Evolutionary conservation across 2,797 vertebrate species (phyloP), one percentile per base, ranked within the genome.

Genomic region (Myotis daubentonii): DNA sequence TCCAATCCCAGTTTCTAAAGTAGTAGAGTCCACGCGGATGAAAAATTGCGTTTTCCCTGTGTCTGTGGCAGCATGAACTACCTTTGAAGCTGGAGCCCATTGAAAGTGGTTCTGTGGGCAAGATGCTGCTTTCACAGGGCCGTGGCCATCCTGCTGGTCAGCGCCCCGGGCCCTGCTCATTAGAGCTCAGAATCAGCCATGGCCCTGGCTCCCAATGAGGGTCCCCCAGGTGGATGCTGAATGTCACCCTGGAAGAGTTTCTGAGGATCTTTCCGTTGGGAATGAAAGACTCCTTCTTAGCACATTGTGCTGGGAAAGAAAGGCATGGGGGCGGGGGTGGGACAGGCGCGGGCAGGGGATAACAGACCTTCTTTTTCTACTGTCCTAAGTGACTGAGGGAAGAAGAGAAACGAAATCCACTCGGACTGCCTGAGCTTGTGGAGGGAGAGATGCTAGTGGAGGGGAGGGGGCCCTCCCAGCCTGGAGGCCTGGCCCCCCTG

Each of bases 101-200:
- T 90, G 94, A 60, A 87, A 70, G 38, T 57, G 76, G 83, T 51
- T 95, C 47, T n/a, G 0, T 38, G 23, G 79, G 91, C 51, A 92
- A 74, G 85, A 66, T 2, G 13, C 28, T 74, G 66, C 80, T 89
- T 96, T 74, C 90, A 80, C 55, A 60, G 23, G 44, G 71, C 53
- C 38, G 66, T 0, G 0, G 25, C 49, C 12, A 11, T 41, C 80
- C 28, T 0, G 15, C 76, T 75, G 92, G 84, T 44, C 89, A n/a
- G 33, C 85, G 68, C 78, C 89, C 76, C 20, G 19, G 72, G 94
- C 71, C 13, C 66, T 78, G 79, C 88, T 97, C 60, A 93, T 96
- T 84, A 80, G 84, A 85, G 91, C 53, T 95, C 81, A 62, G 7
- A 95, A 80, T 84, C 89, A 78, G 91, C 89, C 74, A 6, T 3